phyloP scores from a whole-genome alignment of 2,113 vertebrate genomes.

The Corythaixoides concolor region DNA sequence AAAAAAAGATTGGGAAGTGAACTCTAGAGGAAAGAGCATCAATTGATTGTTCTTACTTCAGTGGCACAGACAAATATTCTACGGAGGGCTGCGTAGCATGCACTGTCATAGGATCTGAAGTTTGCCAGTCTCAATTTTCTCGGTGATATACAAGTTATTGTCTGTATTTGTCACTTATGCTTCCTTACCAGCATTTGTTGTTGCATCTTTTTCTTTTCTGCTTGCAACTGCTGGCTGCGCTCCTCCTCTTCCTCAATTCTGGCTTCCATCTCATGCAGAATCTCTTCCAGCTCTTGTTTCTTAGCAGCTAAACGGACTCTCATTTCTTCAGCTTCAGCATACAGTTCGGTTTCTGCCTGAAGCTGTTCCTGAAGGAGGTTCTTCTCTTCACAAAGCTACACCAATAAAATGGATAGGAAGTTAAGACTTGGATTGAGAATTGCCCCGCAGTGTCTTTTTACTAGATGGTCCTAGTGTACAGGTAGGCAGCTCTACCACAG shows the following conservation, averaged over 20 bases:
- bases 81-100: not conserved
- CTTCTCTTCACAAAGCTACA: constrained; percentile 87
- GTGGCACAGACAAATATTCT: not conserved
- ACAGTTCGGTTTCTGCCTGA: constrained; percentile 90
- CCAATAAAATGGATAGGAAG: not conserved
- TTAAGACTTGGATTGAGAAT: not conserved
- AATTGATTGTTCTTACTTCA: not conserved
- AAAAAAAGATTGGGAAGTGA: not conserved
- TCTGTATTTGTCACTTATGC: not conserved
- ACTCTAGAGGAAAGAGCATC: not conserved
- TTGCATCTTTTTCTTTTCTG: constrained; percentile 90
- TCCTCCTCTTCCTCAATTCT: constrained; percentile 95
- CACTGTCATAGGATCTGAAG: not conserved
- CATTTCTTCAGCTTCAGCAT: constrained; percentile 90
- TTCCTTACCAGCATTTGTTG: constrained; percentile 87
- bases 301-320: constrained; percentile 88
- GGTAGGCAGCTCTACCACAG: not conserved
- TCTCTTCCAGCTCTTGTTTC: constrained; percentile 94
- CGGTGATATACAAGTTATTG: not conserved
- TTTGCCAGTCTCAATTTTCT: not conserved
- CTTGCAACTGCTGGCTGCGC: constrained; percentile 79
- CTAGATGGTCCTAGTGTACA: not conserved
- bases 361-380: constrained; percentile 85
- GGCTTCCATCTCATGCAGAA: constrained; percentile 93
- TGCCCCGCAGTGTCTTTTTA: not conserved